These are phyloP conservation scores for Heliconius sara DNA, from an alignment of 2,888 invertebrate species.

Conservation along the genomic window DNA sequence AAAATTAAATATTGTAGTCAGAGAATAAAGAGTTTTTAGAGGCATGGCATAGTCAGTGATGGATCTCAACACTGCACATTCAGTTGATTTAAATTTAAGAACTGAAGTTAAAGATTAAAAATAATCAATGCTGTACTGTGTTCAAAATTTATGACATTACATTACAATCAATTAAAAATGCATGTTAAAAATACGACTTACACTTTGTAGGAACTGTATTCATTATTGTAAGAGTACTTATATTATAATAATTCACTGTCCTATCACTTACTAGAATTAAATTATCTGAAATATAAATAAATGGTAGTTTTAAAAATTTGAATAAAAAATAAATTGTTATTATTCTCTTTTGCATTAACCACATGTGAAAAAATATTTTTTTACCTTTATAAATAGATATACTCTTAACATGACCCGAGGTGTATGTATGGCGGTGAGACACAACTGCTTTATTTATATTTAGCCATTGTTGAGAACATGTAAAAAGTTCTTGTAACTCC, in stretches of 20 bases:
- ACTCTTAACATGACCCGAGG: constrained; percentile 46
- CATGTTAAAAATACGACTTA: constrained; percentile 43
- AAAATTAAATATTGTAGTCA: too few relatives aligned
- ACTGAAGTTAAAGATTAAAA: background rate
- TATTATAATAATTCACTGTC: constrained; percentile 52
- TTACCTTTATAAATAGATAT: constrained; percentile 54
- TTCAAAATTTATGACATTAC: background rate
- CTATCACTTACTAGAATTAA: constrained; percentile 53
- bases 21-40: too few relatives aligned
- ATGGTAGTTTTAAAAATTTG: background rate
- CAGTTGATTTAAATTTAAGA: too few relatives aligned
- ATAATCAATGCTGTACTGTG: background rate
- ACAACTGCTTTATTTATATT: constrained; percentile 50
- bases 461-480: constrained; percentile 58
- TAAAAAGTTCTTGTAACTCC: constrained; percentile 48
- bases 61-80: too few relatives aligned
- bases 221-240: constrained; percentile 44
- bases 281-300: constrained; percentile 29
- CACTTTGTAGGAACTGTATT: constrained; percentile 21
- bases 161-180: background rate
- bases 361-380: background rate
- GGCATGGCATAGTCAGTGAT: too few relatives aligned
- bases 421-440: constrained; percentile 37
- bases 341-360: background rate
- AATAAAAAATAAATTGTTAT: background rate